Percentiles rank a stretch among this genome's conserved stretches.
These are phyloP conservation scores for Colletes latitarsis DNA, from an alignment of 1,140 invertebrate genomes.

Conservation along the genomic window DNA sequence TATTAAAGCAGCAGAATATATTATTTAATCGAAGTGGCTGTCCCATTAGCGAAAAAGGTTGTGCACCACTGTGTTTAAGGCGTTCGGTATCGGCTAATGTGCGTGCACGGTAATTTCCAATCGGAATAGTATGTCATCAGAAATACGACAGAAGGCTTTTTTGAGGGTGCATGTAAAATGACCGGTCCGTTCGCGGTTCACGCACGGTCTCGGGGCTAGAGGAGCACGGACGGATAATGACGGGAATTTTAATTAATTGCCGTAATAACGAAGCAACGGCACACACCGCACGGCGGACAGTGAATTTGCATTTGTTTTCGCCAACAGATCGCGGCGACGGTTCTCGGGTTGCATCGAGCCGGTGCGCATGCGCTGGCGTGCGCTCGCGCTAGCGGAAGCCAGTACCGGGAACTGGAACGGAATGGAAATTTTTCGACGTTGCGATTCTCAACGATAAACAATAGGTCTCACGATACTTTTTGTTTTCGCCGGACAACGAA, in stretches of 20 bases:
- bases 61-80: slow-evolving; percentile 19
- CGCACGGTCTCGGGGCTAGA: slow-evolving; percentile 28
- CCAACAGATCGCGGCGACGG: slow-evolving; percentile 19
- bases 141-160: slow-evolving; percentile 34
- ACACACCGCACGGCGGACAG: slow-evolving; percentile 18
- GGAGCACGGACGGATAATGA: slow-evolving; percentile 27
- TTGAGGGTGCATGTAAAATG: slow-evolving; percentile 39
- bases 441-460: slow-evolving; percentile 14
- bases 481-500: no score
- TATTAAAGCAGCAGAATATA: no score
- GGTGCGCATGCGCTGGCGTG: no score
- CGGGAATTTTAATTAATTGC: slow-evolving; percentile 53
- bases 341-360: slow-evolving; percentile 11
- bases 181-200: slow-evolving; percentile 27
- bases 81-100: not conserved
- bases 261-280: slow-evolving; percentile 34
- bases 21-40: no score
- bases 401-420: slow-evolving; percentile 12
- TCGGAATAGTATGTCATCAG: slow-evolving; percentile 43
- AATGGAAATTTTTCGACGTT: slow-evolving; percentile 21
- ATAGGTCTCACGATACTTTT: not conserved
- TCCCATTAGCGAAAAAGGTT: no score
- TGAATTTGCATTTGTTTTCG: slow-evolving; percentile 50
- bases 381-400: slow-evolving; percentile 28
- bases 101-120: slow-evolving; percentile 39